Base-by-base conservation (phyloP, 2,888 invertebrate species). In the Erebia epiphron region DNA sequence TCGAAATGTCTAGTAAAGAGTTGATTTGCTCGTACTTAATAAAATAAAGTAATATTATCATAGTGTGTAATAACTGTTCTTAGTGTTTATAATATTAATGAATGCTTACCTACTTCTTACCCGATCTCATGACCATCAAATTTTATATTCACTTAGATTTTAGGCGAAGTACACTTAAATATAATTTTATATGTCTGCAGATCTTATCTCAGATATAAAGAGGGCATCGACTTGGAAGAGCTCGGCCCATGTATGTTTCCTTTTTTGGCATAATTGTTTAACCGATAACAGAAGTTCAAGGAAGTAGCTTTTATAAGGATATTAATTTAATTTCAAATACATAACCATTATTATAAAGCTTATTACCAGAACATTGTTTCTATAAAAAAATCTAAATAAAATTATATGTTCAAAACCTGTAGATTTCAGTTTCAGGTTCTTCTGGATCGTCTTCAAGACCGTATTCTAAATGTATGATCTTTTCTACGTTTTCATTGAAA, bases 401-500 rank as follows among this genome's bases (percentile, higher is more conserved):
- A 41, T 41, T 35, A 35, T 35, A 7, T 5, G 2, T 64, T 81
- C 82, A 91, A 50, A 90, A 83, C 75, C 81, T 86, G 75, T 83
- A 88, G 67, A 90, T 74, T 81, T 90, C 89, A 65, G 79, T 78
- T 16, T 83, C 85, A 0, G 81, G 73, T 21, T 77, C 76, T 18
- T 77, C 73, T 11, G 70, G 52, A n/a, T 78, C 76, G 49, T 85
- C 79, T 49, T 79, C 85, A 14, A 83, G 80, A 65, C 81, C 84
- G 71, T 94, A 91, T 79, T 94, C 92, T 13, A 94, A 88, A 74
- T 94, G 91, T 68, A 93, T 90, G 57, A 93, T 91, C 75, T 89
- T 92, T 79, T 94, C 94, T 46, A 94, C 94, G 50, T 94, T 91
- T 79, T 94, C 94, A 80, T 94, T 94, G 76, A 94, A 95, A 1